Base-by-base conservation (phyloP, 2,888 invertebrate species). In the Gisinianus flammeolus region DNA sequence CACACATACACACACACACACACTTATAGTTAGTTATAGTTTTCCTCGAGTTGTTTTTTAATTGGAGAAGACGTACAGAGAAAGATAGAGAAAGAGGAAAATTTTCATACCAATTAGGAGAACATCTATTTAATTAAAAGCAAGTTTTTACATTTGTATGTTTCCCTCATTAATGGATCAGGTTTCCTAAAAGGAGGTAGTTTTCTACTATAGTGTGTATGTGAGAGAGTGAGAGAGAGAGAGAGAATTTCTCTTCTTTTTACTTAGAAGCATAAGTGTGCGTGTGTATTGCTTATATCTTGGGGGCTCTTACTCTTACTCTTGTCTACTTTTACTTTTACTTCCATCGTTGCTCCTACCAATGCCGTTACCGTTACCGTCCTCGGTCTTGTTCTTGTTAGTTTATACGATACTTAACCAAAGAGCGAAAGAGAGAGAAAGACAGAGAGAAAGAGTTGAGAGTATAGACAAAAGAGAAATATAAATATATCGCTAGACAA, bases 71-170 rank as follows among this genome's bases (percentile, higher is more conserved):
- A 76, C 10, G 22, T 52, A 76, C 12, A 76, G 75, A 33, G 35
- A 24, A 5, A 33, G 73, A 35, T 1, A 70, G 30, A 67, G 62
- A 33, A 62, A 19, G 58, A 73, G 62, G 30, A 35, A 76, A 76
- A 76, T 69, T 76, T 76, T 76, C 69, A 76, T 76, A 76, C 76
- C 76, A 76, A 76, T 76, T 76, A 76, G 76, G 76, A 76, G 76
- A 68, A 76, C 54, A 56, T 76, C 76, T 69, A 76, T 76, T 76
- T 69, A 76, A 69, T 76, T 69, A 75, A 75, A 75, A 75, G 75
- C 75, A 76, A 68, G 69, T 68, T 69, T 70, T 70, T 76, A 69
- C 76, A 69, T 76, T 69, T 76, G 69, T 76, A 69, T 69, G 69
- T 76, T 76, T 33, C 68, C 66, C 76, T 76, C 76, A 76, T 76